A percentile compares a stretch with the other conserved stretches of the same genome.
Conservation (phyloP, 2,797 vertebrate species). For the Anguilla marmorata region DNA sequence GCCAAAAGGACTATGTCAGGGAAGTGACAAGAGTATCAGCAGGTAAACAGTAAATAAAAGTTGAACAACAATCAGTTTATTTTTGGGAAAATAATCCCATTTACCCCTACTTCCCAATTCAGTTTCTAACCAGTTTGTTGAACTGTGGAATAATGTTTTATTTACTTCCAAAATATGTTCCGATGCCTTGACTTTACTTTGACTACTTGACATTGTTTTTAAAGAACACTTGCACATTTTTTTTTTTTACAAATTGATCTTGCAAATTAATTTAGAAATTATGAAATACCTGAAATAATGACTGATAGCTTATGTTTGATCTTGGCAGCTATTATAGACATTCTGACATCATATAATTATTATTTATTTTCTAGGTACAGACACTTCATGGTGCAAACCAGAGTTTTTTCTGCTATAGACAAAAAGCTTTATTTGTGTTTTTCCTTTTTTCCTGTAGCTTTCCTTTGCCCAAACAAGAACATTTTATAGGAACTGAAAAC, state of each 20-base stretch:
- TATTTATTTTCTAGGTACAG: conserved; percentile 30
- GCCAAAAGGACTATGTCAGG: conserved; percentile 12
- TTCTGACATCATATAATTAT: conserved; percentile 33
- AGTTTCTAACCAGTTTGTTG: conserved; percentile 53
- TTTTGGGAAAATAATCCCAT: conserved; percentile 22
- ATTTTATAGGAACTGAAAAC: conserved; percentile 60
- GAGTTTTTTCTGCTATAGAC: conserved; percentile 48
- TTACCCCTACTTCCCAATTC: conserved; percentile 27
- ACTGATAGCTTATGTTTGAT: conserved; percentile 36
- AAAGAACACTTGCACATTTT: conserved; percentile 53
- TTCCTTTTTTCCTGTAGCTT: conserved; percentile 48
- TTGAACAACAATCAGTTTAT: conserved; percentile 11
- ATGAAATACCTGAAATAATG: conserved; percentile 34
- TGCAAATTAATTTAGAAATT: conserved; percentile 35
- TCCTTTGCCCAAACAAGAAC: conserved; percentile 58
- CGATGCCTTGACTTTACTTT: conserved; percentile 31
- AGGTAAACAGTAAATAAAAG: neutral
- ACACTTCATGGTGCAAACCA: conserved; percentile 36
- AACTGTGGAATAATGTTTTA: conserved; percentile 48
- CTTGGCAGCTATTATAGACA: conserved; percentile 35
- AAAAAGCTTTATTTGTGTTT: conserved; percentile 57
- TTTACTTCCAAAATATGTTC: conserved; percentile 65
- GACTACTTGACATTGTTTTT: conserved; percentile 18
- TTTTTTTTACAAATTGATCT: conserved; percentile 48
- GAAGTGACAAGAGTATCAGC: conserved; percentile 23